Percentiles rank a stretch among this genome's conserved stretches.
Evolutionary conservation across 1,140 invertebrate species (phyloP).

Genomic region (Leptoteleia sp.): DNA sequence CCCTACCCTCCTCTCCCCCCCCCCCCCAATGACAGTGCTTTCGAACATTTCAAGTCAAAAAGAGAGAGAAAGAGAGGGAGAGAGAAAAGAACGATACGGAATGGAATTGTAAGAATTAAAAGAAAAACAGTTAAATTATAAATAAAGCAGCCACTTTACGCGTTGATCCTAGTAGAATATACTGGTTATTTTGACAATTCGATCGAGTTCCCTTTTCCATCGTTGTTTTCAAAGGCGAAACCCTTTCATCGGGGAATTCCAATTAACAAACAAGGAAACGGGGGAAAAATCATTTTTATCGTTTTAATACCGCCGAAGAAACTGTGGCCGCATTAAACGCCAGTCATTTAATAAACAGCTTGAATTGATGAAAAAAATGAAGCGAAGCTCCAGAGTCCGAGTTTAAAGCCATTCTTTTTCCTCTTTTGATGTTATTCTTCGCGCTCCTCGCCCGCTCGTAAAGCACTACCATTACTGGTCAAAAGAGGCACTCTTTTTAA

Average conservation of each 20-base stretch:
- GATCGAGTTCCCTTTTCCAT: conserved; percentile 2
- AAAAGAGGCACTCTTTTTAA: conserved; percentile 68
- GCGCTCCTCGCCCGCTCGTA: conserved; percentile 53
- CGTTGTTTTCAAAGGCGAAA: neutral
- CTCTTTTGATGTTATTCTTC: conserved; percentile 58
- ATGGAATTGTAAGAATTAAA: too few species aligned
- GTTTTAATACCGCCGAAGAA: conserved; percentile 8
- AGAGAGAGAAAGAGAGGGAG: too few species aligned
- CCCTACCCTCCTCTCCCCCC: too few species aligned
- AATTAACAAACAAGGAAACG: conserved; percentile 13
- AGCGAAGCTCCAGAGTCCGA: conserved; percentile 43
- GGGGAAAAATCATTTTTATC: conserved; percentile 21
- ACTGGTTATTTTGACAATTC: conserved; percentile 37
- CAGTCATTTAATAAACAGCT: conserved; percentile 56
- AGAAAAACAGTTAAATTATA: too few species aligned
- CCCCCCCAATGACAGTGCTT: too few species aligned
- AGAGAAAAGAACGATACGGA: too few species aligned
- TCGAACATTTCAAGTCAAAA: too few species aligned
- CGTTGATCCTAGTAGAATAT: too few species aligned
- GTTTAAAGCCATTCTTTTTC: conserved; percentile 58
- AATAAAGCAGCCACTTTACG: too few species aligned
- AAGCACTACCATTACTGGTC: conserved; percentile 67
- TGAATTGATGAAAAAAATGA: conserved; percentile 53
- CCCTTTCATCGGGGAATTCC: conserved; percentile 8
- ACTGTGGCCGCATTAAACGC: conserved; percentile 18